Evolutionary conservation across 2,797 vertebrate genomes (phyloP).

Genomic region (Anas bernieri): DNA sequence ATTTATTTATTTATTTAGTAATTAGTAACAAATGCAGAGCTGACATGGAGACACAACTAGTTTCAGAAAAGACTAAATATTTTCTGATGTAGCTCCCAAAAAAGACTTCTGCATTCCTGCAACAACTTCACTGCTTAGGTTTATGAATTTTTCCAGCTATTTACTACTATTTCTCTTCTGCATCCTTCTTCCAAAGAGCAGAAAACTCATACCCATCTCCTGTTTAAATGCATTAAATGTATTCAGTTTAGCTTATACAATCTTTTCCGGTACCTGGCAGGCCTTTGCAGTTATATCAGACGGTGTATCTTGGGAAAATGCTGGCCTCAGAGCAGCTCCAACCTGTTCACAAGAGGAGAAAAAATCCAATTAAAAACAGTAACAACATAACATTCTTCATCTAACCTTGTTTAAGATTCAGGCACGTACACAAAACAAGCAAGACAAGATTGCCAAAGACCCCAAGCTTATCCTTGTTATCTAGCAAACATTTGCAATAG

Average conservation of each 20-base stretch:
- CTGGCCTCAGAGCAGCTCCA: constrained; percentile 95
- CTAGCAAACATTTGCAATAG: not conserved
- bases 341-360: constrained; percentile 81
- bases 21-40: not conserved
- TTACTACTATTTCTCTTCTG: not conserved
- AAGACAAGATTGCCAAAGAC: not conserved
- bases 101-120: not conserved
- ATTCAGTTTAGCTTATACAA: not conserved
- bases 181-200: not conserved
- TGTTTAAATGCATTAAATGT: not conserved
- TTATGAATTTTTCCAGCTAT: not conserved
- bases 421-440: not conserved
- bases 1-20: too few species aligned
- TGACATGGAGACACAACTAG: not conserved
- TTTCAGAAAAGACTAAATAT: not conserved
- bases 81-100: not conserved
- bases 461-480: not conserved
- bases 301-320: constrained; percentile 96
- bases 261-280: constrained; percentile 87
- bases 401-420: not conserved
- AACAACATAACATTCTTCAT: not conserved
- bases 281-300: constrained; percentile 99
- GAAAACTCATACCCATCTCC: not conserved
- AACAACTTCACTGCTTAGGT: not conserved
- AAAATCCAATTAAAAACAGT: not conserved